Conservation (phyloP, 2,113 vertebrate genomes). For the Forbesichthys agassizii region DNA sequence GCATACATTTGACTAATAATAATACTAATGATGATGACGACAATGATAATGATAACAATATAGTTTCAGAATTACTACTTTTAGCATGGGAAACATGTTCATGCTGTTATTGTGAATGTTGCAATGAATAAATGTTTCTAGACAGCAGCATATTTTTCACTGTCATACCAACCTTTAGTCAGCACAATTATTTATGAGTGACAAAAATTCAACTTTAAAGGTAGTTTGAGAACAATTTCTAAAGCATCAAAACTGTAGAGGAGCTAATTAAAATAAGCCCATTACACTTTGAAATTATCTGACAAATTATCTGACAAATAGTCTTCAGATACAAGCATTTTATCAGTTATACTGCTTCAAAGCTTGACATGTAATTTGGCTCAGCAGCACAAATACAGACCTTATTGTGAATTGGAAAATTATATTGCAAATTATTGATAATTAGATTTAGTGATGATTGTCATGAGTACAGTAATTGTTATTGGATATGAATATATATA, state of each 20-base stretch:
- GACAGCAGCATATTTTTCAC: background rate
- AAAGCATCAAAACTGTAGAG: background rate
- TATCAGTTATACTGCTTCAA: constrained; percentile 6
- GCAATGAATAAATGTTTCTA: constrained; percentile 17
- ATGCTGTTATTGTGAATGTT: constrained; percentile 24
- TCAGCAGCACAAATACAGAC: background rate
- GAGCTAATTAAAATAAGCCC: background rate
- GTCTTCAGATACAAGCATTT: constrained; percentile 1
- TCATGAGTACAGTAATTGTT: too few species aligned
- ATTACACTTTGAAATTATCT: background rate
- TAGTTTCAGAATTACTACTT: constrained; percentile 18
- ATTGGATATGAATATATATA: too few species aligned
- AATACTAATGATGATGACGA: too few species aligned
- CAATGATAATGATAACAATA: too few species aligned
- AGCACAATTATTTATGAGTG: background rate
- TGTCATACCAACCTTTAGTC: too few species aligned
- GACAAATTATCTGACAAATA: background rate
- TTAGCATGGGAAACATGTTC: constrained; percentile 2
- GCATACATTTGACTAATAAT: too few species aligned
- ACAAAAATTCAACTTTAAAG: constrained; percentile 1
- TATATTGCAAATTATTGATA: too few species aligned
- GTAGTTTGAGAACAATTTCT: constrained; percentile 4
- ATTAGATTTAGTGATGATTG: too few species aligned
- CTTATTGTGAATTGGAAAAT: too few species aligned
- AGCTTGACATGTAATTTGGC: background rate